A percentile compares a stretch with the other conserved stretches of the same genome.
Evolutionary conservation across 2,888 invertebrate genomes (phyloP).

Genomic region (Acrobasis consociella): DNA sequence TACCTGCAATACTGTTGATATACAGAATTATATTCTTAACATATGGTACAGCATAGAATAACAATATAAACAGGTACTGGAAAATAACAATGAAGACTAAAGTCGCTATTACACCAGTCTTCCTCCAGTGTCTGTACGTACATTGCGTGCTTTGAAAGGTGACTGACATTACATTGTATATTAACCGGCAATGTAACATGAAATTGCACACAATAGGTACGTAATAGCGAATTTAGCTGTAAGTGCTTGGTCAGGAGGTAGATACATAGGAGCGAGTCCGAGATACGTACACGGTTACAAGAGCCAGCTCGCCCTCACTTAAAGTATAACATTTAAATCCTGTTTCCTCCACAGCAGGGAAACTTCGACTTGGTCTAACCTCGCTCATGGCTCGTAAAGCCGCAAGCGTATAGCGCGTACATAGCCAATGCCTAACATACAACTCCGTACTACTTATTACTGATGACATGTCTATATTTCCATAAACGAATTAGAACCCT

Average conservation of each 20-base stretch:
- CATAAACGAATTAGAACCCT: not conserved
- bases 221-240: too few species aligned
- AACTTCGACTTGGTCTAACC: not conserved
- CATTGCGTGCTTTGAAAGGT: too few species aligned
- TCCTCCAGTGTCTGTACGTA: too few species aligned
- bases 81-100: constrained; percentile 10
- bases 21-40: not conserved
- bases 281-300: constrained; percentile 13
- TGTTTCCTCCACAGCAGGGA: constrained; percentile 11
- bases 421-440: too few species aligned
- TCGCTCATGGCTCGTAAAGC: not conserved
- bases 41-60: constrained; percentile 4
- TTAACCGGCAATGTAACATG: too few species aligned
- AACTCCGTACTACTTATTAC: too few species aligned
- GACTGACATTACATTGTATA: too few species aligned
- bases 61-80: constrained; percentile 18
- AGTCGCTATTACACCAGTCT: too few species aligned
- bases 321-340: constrained; percentile 21
- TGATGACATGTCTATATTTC: not conserved
- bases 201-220: too few species aligned
- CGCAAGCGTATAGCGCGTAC: too few species aligned
- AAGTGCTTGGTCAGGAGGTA: constrained; percentile 33
- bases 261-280: constrained; percentile 25
- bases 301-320: constrained; percentile 10
- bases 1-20: not conserved